These are phyloP conservation scores for Drosophila borborema DNA, from an alignment of 2,888 invertebrate genomes.

Conservation along the genomic window DNA sequence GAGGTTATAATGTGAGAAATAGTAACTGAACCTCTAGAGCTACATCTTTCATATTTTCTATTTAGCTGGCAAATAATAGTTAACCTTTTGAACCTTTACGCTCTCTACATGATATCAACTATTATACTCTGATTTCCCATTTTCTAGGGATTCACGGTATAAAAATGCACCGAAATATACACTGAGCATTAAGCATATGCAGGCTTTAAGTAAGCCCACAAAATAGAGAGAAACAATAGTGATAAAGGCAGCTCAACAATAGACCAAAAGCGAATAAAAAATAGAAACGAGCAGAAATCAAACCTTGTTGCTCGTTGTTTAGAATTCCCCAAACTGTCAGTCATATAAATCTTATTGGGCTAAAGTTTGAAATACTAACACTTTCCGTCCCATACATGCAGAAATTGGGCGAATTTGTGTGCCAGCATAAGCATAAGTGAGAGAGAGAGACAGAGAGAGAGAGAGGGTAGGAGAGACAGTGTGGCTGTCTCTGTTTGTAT, in stretches of 20 bases:
- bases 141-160: too few relatives aligned
- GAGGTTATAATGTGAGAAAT: too few relatives aligned
- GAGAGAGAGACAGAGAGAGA: background rate
- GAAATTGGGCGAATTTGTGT: constrained; percentile 15
- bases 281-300: constrained; percentile 18
- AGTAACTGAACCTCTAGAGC: too few relatives aligned
- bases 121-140: too few relatives aligned
- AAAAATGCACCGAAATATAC: background rate
- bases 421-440: background rate
- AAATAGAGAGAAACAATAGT: constrained; percentile 4
- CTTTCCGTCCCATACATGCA: constrained; percentile 33
- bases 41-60: too few relatives aligned
- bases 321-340: constrained; percentile 56
- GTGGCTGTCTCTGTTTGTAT: background rate
- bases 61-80: too few relatives aligned
- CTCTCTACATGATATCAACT: too few relatives aligned
- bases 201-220: constrained; percentile 15
- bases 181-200: background rate
- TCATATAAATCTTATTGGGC: constrained; percentile 68
- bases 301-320: constrained; percentile 24
- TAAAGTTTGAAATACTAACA: constrained; percentile 65
- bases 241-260: constrained; percentile 14
- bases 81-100: too few relatives aligned
- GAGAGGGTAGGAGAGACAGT: background rate
- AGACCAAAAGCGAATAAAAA: background rate